Percentiles rank a stretch among this genome's conserved stretches.
These are phyloP conservation scores for Ranitomeya imitator DNA, from an alignment of 2,113 vertebrate genomes.

Conservation along the genomic window DNA sequence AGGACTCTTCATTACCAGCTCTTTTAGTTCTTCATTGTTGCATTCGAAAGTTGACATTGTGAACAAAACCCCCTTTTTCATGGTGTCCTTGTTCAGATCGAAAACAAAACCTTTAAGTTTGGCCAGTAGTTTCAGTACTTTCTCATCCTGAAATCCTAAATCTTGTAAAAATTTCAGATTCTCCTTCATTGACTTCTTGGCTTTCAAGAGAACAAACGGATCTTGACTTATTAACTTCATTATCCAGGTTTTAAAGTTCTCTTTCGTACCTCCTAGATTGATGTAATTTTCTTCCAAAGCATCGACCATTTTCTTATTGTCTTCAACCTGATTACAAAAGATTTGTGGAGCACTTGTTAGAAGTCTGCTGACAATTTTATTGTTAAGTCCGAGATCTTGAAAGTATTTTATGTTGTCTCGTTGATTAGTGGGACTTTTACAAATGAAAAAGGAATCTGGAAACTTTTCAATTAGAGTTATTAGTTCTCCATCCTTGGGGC, in stretches of 20 bases:
- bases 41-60: constrained; percentile 79
- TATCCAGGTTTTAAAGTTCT: constrained; percentile 88
- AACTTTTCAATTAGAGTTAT: constrained; percentile 87
- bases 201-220: constrained; percentile 85
- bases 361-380: constrained; percentile 84
- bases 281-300: constrained; percentile 79
- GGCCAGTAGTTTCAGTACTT: constrained; percentile 85
- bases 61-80: constrained; percentile 78
- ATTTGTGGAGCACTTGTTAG: constrained; percentile 83
- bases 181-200: constrained; percentile 70
- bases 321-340: constrained; percentile 81
- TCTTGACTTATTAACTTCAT: constrained; percentile 92
- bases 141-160: constrained; percentile 74
- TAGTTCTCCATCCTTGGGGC: constrained; percentile 78
- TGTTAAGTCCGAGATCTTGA: constrained; percentile 83
- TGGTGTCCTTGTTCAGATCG: constrained; percentile 77
- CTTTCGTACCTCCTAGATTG: constrained; percentile 80
- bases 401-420: constrained; percentile 84
- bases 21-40: constrained; percentile 75
- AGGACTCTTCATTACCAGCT: constrained; percentile 81
- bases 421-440: constrained; percentile 75
- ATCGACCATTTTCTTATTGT: constrained; percentile 77
- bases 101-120: constrained; percentile 89
- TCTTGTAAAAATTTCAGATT: constrained; percentile 82
- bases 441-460: constrained; percentile 89